Evolutionary conservation across 1,140 invertebrate species (phyloP).

Genomic region (Vollenhovia emeryi): DNA sequence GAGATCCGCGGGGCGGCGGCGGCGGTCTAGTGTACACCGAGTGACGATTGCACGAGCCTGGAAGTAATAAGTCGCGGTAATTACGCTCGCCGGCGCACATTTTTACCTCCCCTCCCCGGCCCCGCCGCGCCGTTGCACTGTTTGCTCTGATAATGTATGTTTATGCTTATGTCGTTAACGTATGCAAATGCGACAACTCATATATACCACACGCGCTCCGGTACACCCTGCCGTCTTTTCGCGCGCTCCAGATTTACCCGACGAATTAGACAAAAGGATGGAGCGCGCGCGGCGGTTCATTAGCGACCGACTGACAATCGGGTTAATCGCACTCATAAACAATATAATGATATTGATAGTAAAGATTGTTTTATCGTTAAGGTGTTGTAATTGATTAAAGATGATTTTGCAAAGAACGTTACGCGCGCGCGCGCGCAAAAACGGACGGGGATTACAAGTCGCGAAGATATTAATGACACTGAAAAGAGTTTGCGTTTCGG

Average conservation of each 20-base stretch:
- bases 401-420: not conserved
- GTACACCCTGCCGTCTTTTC: constrained; percentile 7
- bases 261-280: not conserved
- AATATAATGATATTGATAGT: not conserved
- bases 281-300: not conserved
- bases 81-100: constrained; percentile 23
- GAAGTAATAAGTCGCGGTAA: constrained; percentile 48
- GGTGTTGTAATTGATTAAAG: not conserved
- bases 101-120: not conserved
- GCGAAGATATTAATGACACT: constrained; percentile 23
- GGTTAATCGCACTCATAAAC: not conserved
- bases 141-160: constrained; percentile 41
- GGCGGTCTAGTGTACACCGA: not conserved
- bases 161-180: constrained; percentile 27
- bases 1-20: not conserved
- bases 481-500: constrained; percentile 13
- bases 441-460: not conserved
- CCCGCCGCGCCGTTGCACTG: not conserved
- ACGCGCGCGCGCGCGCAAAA: too few species aligned
- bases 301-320: not conserved
- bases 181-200: constrained; percentile 7
- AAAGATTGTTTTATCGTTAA: not conserved
- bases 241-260: not conserved
- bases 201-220: not conserved
- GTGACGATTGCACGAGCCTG: constrained; percentile 26